Evolutionary conservation across 2,113 vertebrate species (phyloP).

Genomic region (Protobothrops mucrosquamatus): DNA sequence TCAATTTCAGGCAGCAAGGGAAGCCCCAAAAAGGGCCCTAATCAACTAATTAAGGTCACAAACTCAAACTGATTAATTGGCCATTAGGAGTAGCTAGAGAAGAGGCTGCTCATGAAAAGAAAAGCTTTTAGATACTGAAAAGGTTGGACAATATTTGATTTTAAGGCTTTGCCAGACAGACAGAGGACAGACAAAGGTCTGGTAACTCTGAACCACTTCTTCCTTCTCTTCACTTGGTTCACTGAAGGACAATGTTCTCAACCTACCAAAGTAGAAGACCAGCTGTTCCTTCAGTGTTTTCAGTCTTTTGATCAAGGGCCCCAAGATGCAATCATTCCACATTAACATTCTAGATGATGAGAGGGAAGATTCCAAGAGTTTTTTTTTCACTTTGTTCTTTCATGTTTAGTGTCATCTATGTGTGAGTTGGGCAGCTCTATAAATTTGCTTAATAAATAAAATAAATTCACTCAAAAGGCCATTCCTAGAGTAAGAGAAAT

Average conservation of each 20-base stretch:
- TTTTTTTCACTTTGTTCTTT: background rate
- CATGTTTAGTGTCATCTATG: background rate
- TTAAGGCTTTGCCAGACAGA: too few relatives aligned
- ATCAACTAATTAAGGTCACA: background rate
- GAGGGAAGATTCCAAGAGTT: background rate
- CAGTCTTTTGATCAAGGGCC: too few relatives aligned
- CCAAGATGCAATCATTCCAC: background rate
- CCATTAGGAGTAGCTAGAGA: background rate
- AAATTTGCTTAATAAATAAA: background rate
- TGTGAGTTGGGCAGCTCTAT: background rate
- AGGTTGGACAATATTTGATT: too few relatives aligned
- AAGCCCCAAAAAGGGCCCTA: background rate
- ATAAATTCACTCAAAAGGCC: background rate
- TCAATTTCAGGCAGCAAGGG: background rate
- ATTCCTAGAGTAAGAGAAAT: background rate
- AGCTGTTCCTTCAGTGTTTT: too few relatives aligned
- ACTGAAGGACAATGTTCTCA: background rate
- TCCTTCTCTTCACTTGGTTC: background rate
- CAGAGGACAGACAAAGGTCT: too few relatives aligned
- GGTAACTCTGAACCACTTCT: background rate
- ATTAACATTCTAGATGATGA: background rate
- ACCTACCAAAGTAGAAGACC: background rate
- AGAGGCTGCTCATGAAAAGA: too few relatives aligned
- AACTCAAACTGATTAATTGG: background rate
- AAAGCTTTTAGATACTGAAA: too few relatives aligned